These are phyloP conservation scores for Clarias fuscus DNA, from an alignment of 2,797 vertebrate species.

Conservation along the genomic window DNA sequence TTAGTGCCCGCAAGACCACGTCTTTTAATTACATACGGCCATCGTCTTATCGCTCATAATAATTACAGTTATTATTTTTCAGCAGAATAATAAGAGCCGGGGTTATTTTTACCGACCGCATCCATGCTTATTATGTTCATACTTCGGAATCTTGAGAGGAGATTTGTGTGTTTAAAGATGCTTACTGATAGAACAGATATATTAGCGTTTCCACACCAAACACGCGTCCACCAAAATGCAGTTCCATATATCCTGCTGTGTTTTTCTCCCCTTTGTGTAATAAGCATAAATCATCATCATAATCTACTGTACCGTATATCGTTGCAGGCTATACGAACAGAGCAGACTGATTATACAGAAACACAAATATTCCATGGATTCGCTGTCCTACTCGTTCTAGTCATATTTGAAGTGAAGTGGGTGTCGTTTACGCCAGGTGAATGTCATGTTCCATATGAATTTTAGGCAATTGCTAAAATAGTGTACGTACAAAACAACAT, in stretches of 20 bases:
- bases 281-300: constrained; percentile 1
- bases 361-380: not conserved
- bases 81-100: not conserved
- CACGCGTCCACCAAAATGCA: not conserved
- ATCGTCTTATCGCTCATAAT: constrained; percentile 1
- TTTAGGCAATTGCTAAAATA: not conserved
- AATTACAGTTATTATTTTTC: constrained; percentile 21
- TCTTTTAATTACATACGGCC: not conserved
- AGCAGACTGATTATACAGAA: not conserved
- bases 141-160: not conserved
- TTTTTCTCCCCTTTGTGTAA: not conserved
- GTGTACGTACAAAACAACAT: not conserved
- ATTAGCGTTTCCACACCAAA: not conserved
- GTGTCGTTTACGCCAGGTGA: not conserved
- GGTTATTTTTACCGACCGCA: not conserved
- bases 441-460: no score
- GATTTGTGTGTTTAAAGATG: not conserved
- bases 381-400: not conserved
- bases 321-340: not conserved
- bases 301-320: not conserved
- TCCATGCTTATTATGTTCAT: not conserved
- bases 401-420: not conserved
- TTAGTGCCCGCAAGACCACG: not conserved
- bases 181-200: not conserved
- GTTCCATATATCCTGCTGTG: not conserved